Percentiles rank a stretch among this genome's conserved stretches.
These are phyloP conservation scores for roundworm (Caenorhabditis elegans) DNA, from an alignment of 1,140 invertebrate genomes.

Conservation along the genomic window WBcel235 BX284605.5:8195501-8196000, in stretches of 20 bases:
- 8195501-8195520: too few relatives aligned
- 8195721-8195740: not conserved
- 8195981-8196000: too few relatives aligned
- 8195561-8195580: too few relatives aligned
- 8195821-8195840: too few relatives aligned
- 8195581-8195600: too few relatives aligned
- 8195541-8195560: too few relatives aligned
- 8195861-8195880: too few relatives aligned
- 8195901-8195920: not conserved
- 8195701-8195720: conserved; percentile 34
- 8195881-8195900: not conserved
- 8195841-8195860: too few relatives aligned
- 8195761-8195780: not conserved
- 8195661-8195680: conserved; percentile 16
- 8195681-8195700: conserved; percentile 35
- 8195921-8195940: not conserved
- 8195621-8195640: not conserved
- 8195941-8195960: not conserved
- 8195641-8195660: not conserved
- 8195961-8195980: not conserved
- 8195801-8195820: not conserved
- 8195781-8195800: not conserved
- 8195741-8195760: not conserved
- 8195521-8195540: too few relatives aligned
- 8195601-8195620: too few relatives aligned